phyloP scores from a whole-genome alignment of 2,797 vertebrate species.

The Gymnoscopelus microlampas region DNA sequence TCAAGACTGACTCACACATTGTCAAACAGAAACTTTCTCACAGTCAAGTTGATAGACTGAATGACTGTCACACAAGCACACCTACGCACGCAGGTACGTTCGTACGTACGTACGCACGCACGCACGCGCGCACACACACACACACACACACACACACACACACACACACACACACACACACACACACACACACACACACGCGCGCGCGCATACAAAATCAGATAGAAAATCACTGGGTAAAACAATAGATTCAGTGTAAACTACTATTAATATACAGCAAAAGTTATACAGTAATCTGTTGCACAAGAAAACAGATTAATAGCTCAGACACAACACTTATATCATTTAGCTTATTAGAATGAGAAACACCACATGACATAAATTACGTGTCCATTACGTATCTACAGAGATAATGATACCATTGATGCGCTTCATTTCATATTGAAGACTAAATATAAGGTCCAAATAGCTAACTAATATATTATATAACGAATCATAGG shows the following conservation, averaged over 20 bases:
- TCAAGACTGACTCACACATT: constrained; percentile 3
- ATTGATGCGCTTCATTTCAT: constrained; percentile 46
- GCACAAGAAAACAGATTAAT: constrained; percentile 61
- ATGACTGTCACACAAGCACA: neutral
- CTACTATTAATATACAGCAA: constrained; percentile 51
- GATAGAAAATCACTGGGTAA: constrained; percentile 50
- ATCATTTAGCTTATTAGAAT: constrained; percentile 62
- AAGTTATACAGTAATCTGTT: constrained; percentile 46
- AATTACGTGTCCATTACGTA: constrained; percentile 77
- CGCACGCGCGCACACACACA: neutral
- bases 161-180: constrained; percentile 12
- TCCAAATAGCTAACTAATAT: constrained; percentile 25
- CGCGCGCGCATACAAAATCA: constrained; percentile 18
- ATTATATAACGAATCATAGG: too few relatives aligned
- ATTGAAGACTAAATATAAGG: constrained; percentile 36
- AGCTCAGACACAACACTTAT: constrained; percentile 55
- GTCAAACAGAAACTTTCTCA: neutral
- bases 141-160: constrained; percentile 12
- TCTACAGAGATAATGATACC: constrained; percentile 67
- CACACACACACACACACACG: constrained; percentile 5
- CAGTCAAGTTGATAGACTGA: neutral
- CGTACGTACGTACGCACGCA: neutral
- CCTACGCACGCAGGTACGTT: neutral
- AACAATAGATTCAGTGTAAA: constrained; percentile 54
- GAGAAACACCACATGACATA: constrained; percentile 74